Percentiles rank a stretch among this genome's conserved stretches.
phyloP scores from a whole-genome alignment of 2,113 vertebrate species.

The Corythaeola cristata region DNA sequence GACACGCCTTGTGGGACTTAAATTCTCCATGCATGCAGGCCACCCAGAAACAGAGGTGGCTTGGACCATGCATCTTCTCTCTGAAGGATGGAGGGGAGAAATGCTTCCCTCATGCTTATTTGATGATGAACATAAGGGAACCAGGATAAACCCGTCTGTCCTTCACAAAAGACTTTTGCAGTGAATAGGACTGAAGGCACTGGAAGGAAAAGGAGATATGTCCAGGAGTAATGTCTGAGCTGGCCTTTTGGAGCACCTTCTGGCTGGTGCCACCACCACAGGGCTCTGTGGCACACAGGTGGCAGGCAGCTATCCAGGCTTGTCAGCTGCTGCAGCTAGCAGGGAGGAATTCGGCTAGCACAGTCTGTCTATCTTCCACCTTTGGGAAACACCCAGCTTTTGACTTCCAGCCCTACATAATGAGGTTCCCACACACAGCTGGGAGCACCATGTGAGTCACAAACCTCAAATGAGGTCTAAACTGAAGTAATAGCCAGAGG shows the following conservation, averaged over 20 bases:
- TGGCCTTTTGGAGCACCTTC: background rate
- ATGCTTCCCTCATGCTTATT: background rate
- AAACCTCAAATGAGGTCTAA: background rate
- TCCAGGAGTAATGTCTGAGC: background rate
- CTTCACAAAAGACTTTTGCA: background rate
- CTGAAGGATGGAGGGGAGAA: background rate
- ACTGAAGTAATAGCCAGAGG: background rate
- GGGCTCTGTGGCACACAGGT: background rate
- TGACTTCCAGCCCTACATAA: background rate
- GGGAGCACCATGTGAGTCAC: background rate
- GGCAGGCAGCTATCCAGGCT: background rate
- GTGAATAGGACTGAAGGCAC: background rate
- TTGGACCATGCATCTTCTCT: background rate
- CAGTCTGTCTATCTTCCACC: background rate
- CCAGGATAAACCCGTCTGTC: background rate
- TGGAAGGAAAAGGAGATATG: background rate
- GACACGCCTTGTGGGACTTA: background rate
- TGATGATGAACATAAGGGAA: background rate
- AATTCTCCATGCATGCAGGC: background rate
- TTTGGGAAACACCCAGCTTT: background rate
- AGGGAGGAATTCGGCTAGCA: background rate
- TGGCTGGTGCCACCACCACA: background rate
- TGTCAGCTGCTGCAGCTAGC: background rate
- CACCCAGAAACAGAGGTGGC: background rate
- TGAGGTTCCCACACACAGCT: background rate